Evolutionary conservation across 1,140 invertebrate species (phyloP).

Genomic region (Pseudomyrmex sp.): DNA sequence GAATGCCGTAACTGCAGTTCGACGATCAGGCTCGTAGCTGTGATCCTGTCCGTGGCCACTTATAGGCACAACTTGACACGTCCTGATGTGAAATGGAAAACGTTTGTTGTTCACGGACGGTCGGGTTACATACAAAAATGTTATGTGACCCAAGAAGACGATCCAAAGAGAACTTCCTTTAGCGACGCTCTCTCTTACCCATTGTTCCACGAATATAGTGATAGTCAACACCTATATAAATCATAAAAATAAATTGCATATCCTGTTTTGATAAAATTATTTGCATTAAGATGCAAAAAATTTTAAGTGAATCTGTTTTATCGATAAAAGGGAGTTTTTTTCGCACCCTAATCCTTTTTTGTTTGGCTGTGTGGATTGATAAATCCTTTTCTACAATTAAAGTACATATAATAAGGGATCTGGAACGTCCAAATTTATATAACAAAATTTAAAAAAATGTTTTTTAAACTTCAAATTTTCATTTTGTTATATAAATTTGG

Average conservation of each 20-base stretch:
- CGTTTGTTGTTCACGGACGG: conserved; percentile 76
- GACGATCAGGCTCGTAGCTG: conserved; percentile 75
- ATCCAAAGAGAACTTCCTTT: conserved; percentile 92
- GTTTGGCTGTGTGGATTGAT: no score
- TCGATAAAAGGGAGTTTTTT: no score
- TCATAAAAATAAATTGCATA: conserved; percentile 40
- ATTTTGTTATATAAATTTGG: no score
- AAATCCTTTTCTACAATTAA: no score
- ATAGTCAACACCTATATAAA: conserved; percentile 91
- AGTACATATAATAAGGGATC: no score
- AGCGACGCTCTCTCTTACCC: conserved; percentile 96
- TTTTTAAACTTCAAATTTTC: no score
- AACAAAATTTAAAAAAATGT: no score
- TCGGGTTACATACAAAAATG: conserved; percentile 88
- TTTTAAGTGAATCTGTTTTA: no score
- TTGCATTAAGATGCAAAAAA: no score
- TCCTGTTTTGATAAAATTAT: neutral
- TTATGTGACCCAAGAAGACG: conserved; percentile 91
- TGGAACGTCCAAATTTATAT: no score
- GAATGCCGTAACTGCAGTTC: conserved; percentile 64
- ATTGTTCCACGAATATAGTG: conserved; percentile 93
- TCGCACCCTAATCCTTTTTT: no score
- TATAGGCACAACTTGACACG: conserved; percentile 79
- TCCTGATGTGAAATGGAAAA: conserved; percentile 82
- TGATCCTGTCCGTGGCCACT: conserved; percentile 76